Conservation (phyloP, 2,888 invertebrate species). For the Dusona sp. region DNA sequence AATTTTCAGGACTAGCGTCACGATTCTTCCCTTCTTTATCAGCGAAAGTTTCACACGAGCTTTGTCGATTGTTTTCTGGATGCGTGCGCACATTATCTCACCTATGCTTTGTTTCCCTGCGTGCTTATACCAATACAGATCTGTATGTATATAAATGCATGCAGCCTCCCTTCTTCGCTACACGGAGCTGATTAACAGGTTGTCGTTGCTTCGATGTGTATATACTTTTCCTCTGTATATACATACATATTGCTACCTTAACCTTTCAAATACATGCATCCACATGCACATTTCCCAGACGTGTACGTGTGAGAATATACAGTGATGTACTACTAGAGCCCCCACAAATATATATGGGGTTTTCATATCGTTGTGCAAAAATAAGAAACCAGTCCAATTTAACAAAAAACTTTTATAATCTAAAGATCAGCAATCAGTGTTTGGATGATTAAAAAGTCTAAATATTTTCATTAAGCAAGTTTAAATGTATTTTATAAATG, state of each 20-base stretch:
- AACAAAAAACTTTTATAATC: background rate
- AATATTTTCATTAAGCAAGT: too few relatives aligned
- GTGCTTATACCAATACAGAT: background rate
- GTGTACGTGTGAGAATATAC: background rate
- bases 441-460: too few relatives aligned
- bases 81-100: conserved; percentile 36
- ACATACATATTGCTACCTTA: background rate
- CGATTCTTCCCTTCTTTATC: background rate
- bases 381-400: background rate
- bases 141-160: background rate
- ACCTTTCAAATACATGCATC: background rate
- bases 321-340: background rate
- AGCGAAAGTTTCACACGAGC: conserved; percentile 18
- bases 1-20: background rate
- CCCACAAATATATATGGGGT: background rate
- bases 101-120: background rate
- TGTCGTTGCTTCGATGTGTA: conserved; percentile 62
- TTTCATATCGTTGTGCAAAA: background rate
- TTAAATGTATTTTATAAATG: too few relatives aligned
- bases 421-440: background rate
- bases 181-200: conserved; percentile 70
- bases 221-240: background rate
- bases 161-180: too few relatives aligned
- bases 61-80: conserved; percentile 29
- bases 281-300: background rate